phyloP scores from a whole-genome alignment of 2,888 invertebrate genomes.

The Nephrotoma flavescens region DNA sequence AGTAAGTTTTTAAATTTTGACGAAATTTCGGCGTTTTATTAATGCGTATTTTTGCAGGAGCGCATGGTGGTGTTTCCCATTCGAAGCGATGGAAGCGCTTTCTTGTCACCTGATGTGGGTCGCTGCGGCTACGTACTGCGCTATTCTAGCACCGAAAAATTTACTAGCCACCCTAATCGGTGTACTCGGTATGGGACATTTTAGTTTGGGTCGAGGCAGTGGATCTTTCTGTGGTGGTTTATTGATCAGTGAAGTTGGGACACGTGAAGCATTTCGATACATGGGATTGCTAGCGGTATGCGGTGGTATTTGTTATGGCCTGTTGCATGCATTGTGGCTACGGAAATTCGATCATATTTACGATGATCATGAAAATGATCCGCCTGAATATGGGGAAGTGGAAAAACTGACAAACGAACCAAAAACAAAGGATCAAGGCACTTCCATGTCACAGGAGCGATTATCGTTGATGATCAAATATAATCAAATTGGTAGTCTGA shows the following conservation, averaged over 20 bases:
- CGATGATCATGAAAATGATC: constrained; percentile 25
- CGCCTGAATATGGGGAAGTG: constrained; percentile 41
- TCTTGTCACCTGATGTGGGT: constrained; percentile 85
- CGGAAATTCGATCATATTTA: constrained; percentile 40
- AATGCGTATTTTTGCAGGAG: constrained; percentile 36
- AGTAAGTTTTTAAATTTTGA: constrained; percentile 37
- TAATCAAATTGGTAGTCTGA: constrained; percentile 60
- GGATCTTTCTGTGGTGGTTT: constrained; percentile 70
- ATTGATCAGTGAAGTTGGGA: constrained; percentile 59
- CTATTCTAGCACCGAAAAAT: constrained; percentile 67
- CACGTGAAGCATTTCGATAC: constrained; percentile 59
- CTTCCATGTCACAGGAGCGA: constrained; percentile 55
- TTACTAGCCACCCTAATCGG: constrained; percentile 75
- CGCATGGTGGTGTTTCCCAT: constrained; percentile 81
- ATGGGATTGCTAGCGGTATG: constrained; percentile 62
- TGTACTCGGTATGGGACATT: constrained; percentile 76
- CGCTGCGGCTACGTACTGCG: constrained; percentile 77
- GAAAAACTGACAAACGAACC: constrained; percentile 48
- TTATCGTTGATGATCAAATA: constrained; percentile 59
- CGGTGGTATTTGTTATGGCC: constrained; percentile 53
- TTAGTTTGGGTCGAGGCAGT: constrained; percentile 71
- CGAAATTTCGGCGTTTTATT: background rate
- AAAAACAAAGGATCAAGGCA: constrained; percentile 49
- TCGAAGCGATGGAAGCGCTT: constrained; percentile 73
- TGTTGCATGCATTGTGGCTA: constrained; percentile 58